Base-by-base conservation (phyloP, 2,797 vertebrate genomes). In the Macroramphosus scolopax region DNA sequence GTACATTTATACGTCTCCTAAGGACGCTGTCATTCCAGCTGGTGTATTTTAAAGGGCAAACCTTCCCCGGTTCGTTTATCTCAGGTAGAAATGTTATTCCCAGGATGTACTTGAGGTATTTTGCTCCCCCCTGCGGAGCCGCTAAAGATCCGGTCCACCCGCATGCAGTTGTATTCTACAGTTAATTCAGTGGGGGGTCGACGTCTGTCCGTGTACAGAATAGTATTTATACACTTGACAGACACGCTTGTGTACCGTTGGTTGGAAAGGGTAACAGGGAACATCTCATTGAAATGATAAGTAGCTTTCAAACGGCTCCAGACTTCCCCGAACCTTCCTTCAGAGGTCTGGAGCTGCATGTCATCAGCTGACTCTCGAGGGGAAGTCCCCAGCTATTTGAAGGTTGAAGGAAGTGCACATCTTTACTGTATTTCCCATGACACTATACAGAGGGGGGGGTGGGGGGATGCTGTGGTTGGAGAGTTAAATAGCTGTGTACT, bases 11-110 rank as follows among this genome's bases (percentile, higher is more conserved):
- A 29, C 4, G 13, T 68, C 63, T 62, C 45, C n/a, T 17, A 67
- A 51, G 68, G 43, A 18, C 46, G 42, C 63, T 79, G 72, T 77
- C 66, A 60, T 72, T 68, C 68, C 63, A 60, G 36, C 58, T 62
- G 45, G 59, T 68, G 42, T 68, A 50, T 72, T 77, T 66, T 54
- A 82, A 83, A 87, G 80, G 75, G 58, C 70, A 80, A 47, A 52
- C 17, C 49, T 63, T 53, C 22, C 35, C 16, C 10, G 13, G 12
- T 13, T 60, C 33, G 25, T 25, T 46, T 41, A 37, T 66, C 38
- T 60, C 12, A 9, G 17, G 31, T 34, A 28, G 35, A 46, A 63
- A 57, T 45, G 41, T 58, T 15, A 57, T 46, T 44, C 31, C 34
- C 48, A 11, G 17, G 30, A 20, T 17, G 5, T 22, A 5, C 8